phyloP scores from a whole-genome alignment of 2,888 invertebrate genomes.

The Drosophila rellima region DNA sequence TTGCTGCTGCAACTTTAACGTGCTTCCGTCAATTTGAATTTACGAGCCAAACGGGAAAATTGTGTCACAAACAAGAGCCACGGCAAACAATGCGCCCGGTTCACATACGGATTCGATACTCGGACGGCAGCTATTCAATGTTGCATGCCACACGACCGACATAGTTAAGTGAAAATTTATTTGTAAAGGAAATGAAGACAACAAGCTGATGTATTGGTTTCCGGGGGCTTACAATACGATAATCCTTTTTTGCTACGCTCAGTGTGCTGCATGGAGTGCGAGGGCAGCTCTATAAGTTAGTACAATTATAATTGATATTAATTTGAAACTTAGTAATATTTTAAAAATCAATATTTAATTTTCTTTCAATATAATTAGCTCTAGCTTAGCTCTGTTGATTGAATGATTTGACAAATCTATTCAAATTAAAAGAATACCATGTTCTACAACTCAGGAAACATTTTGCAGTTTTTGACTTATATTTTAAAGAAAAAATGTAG shows the following conservation, averaged over 20 bases:
- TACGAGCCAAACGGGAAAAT: constrained; percentile 74
- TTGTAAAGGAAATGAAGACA: constrained; percentile 74
- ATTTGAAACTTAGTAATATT: background rate
- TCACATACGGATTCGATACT: constrained; percentile 12
- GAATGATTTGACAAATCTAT: too few species aligned
- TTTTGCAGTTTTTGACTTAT: too few species aligned
- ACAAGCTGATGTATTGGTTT: constrained; percentile 73
- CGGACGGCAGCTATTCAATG: constrained; percentile 33
- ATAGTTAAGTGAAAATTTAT: constrained; percentile 78
- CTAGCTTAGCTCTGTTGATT: too few species aligned
- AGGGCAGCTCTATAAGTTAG: constrained; percentile 15
- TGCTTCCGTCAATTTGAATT: constrained; percentile 77
- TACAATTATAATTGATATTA: background rate
- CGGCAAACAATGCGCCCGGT: constrained; percentile 40
- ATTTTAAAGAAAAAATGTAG: too few species aligned
- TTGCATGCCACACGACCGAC: constrained; percentile 63
- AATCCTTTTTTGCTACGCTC: constrained; percentile 67
- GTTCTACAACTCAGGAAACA: too few species aligned
- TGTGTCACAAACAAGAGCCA: constrained; percentile 64
- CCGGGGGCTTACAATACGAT: constrained; percentile 70
- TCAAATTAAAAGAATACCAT: too few species aligned
- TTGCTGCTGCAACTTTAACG: constrained; percentile 67
- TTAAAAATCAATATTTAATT: too few species aligned
- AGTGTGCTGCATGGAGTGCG: constrained; percentile 16
- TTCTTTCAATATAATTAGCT: too few species aligned